Evolutionary conservation across 2,888 invertebrate genomes (phyloP).

Genomic region (Tetrapedia diversipes): DNA sequence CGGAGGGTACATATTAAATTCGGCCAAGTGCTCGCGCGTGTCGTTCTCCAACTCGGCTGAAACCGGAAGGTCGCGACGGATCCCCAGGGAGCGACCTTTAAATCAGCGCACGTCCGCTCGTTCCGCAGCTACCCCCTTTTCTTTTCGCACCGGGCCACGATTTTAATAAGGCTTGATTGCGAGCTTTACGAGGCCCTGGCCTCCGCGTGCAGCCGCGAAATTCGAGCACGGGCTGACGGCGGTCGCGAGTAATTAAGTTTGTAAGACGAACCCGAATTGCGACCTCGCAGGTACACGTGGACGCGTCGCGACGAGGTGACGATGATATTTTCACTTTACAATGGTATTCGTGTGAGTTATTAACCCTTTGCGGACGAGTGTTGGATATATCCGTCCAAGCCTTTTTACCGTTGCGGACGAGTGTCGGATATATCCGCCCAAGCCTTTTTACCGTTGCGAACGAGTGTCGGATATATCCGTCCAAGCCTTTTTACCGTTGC

Average conservation of each 20-base stretch:
- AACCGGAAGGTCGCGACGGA: slow-evolving; percentile 33
- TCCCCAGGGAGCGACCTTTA: slow-evolving; percentile 36
- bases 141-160: slow-evolving; percentile 39
- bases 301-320: background rate
- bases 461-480: too few species aligned
- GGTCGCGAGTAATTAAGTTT: slow-evolving; percentile 64
- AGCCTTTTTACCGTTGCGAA: too few species aligned
- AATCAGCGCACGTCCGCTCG: slow-evolving; percentile 50
- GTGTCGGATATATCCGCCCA: too few species aligned
- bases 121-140: slow-evolving; percentile 35
- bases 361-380: too few species aligned
- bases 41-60: background rate
- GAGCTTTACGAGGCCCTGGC: slow-evolving; percentile 57
- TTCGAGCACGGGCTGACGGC: slow-evolving; percentile 42
- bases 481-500: too few species aligned
- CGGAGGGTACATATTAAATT: slow-evolving; percentile 59
- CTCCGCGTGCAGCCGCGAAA: slow-evolving; percentile 33
- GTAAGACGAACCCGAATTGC: slow-evolving; percentile 32
- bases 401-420: too few species aligned
- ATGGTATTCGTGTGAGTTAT: too few species aligned
- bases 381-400: too few species aligned
- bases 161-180: slow-evolving; percentile 71
- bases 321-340: background rate
- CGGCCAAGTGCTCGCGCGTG: slow-evolving; percentile 10
- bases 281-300: background rate